Conservation (phyloP, 2,888 invertebrate species). For the Ochlodes sylvanus region DNA sequence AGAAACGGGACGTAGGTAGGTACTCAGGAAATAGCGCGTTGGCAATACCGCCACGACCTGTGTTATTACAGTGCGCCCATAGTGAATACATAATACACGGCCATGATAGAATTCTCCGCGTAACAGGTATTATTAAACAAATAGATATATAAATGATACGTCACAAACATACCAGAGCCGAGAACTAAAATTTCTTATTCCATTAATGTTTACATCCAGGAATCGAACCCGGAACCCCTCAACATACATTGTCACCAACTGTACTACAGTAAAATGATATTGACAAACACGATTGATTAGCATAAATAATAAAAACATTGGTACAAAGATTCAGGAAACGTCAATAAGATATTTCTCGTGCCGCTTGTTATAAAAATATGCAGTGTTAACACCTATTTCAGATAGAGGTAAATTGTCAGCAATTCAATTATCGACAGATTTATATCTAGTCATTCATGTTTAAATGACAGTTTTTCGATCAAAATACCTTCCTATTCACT, state of each 20-base stretch:
- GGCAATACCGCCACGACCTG: too few species aligned
- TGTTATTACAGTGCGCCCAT: too few species aligned
- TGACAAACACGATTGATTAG: conserved; percentile 2
- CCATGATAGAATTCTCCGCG: too few species aligned
- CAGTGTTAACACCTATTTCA: conserved; percentile 21
- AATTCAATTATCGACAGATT: conserved; percentile 17
- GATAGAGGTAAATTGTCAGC: conserved; percentile 23
- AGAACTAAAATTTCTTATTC: too few species aligned
- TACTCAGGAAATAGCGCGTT: too few species aligned
- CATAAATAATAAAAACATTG: conserved; percentile 13
- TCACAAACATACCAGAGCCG: too few species aligned
- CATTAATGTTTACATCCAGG: not conserved
- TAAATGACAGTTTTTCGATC: not conserved
- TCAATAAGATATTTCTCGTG: conserved; percentile 8
- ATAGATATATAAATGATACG: too few species aligned
- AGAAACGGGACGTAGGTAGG: too few species aligned
- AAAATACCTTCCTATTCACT: not conserved
- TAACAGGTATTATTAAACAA: too few species aligned
- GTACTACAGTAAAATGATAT: not conserved
- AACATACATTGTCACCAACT: not conserved
- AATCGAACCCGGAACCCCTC: not conserved
- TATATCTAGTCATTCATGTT: conserved; percentile 3
- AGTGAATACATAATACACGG: too few species aligned
- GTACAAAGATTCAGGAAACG: conserved; percentile 18
- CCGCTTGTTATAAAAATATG: conserved; percentile 14